Evolutionary conservation across 2,797 vertebrate species (phyloP), one percentile per base, ranked within the genome.

Genomic region (Hypotaenidia philippensis): DNA sequence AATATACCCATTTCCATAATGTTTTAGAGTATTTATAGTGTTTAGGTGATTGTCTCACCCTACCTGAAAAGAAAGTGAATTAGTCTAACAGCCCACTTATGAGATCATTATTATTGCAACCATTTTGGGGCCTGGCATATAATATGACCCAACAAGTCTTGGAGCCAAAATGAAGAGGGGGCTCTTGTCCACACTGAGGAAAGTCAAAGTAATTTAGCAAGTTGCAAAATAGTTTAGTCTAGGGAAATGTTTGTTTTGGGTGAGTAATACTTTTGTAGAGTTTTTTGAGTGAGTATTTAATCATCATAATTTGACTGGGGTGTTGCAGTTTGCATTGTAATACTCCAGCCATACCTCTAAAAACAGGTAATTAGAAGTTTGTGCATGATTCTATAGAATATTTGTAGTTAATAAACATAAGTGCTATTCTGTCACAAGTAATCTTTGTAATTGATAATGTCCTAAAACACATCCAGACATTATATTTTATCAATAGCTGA

Each of bases 21-120:
- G 20, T 36, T 87, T 75, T 50, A 27, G 25, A 56, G 3, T 32
- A 34, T 66, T 95, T 93, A 40, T 64, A 80, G 25, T 40, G 27
- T 77, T 87, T 31, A 70, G 13, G 14, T 66, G 45, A 49, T 92
- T 77, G 71, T 89, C 64, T 93, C 55, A 49, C 2, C 1, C 31
- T 77, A 66, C n/a, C 65, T 94, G 82, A 91, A 85, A 96, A 94
- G 68, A 47, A 85, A 87, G 40, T 77, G 2, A 90, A 63, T 93
- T 82, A 49, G 4, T 82, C 40, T 85, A 79, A 80, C 72, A 91
- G 40, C 50, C 27, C 45, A 55, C 22, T 93, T 90, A 78, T 21
- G 57, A 94, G 75, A 50, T 85, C 76, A 53, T 85, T 91, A 71
- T 89, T 93, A 81, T 85, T 95, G 76, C 38, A 91, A 20, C 57